phyloP scores from a whole-genome alignment of 2,113 vertebrate species.

The Dolichallabes microphthalmus region DNA sequence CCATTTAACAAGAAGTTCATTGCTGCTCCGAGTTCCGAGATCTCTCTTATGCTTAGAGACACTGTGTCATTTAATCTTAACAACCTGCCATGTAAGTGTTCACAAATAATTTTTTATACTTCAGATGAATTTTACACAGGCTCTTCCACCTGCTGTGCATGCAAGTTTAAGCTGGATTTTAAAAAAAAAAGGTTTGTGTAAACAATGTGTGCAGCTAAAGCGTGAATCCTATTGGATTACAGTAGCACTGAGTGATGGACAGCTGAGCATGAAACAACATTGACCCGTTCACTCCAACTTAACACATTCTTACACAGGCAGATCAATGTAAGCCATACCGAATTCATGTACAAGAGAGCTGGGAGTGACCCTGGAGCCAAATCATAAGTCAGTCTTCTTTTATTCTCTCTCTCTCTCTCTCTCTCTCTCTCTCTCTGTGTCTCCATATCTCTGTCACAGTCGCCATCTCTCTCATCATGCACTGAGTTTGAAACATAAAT shows the following conservation, averaged over 20 bases:
- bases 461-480: background rate
- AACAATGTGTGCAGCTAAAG: background rate
- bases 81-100: background rate
- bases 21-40: background rate
- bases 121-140: background rate
- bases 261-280: slow-evolving; percentile 25
- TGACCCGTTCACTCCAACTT: slow-evolving; percentile 23
- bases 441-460: background rate
- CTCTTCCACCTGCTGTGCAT: background rate
- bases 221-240: slow-evolving; percentile 50
- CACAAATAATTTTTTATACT: background rate
- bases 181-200: background rate
- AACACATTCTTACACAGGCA: slow-evolving; percentile 48
- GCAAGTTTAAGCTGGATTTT: background rate
- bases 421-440: background rate
- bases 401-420: background rate
- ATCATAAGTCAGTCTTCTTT: background rate
- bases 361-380: slow-evolving; percentile 13
- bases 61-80: background rate
- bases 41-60: background rate
- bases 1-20: background rate
- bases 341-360: slow-evolving; percentile 53
- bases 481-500: background rate
- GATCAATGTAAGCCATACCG: slow-evolving; percentile 54
- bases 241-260: slow-evolving; percentile 20